These are phyloP conservation scores for Nomia melanderi DNA, from an alignment of 1,140 invertebrate species.

Conservation along the genomic window DNA sequence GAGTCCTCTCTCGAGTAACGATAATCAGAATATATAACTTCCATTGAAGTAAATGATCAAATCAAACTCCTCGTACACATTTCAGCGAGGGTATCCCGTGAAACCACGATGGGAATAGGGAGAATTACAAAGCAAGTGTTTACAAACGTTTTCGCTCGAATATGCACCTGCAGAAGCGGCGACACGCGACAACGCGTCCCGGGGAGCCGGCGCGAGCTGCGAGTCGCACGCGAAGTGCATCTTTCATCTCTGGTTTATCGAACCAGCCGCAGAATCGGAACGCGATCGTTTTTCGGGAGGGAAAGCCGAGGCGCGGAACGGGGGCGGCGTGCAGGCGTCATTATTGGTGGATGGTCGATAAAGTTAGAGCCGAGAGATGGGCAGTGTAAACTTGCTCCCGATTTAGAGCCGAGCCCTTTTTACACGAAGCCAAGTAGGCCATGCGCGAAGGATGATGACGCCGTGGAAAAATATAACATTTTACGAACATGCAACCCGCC, in stretches of 20 bases:
- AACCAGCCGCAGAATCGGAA: not conserved
- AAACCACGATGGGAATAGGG: too few relatives aligned
- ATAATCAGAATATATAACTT: too few relatives aligned
- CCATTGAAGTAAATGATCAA: too few relatives aligned
- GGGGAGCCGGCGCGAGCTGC: not conserved
- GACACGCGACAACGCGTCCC: not conserved
- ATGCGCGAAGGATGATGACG: constrained; percentile 60
- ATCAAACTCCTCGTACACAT: too few relatives aligned
- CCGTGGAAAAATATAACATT: constrained; percentile 63
- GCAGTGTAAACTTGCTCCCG: constrained; percentile 64
- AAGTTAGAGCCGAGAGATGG: constrained; percentile 59
- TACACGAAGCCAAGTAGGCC: constrained; percentile 66
- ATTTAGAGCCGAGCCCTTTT: constrained; percentile 69
- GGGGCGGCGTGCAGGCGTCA: constrained; percentile 24
- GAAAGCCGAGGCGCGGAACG: constrained; percentile 1
- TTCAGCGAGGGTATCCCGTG: too few relatives aligned
- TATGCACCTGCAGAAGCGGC: not conserved
- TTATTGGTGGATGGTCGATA: constrained; percentile 60
- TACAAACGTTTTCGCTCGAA: not conserved
- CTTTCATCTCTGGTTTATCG: constrained; percentile 10
- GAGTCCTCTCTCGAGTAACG: too few relatives aligned
- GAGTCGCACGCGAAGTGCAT: constrained; percentile 4
- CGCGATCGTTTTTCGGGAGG: constrained; percentile 10
- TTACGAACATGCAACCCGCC: constrained; percentile 52
- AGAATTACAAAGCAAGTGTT: not conserved